Evolutionary conservation across 2,113 vertebrate genomes (phyloP), one percentile per base, ranked within the genome.

Genomic region (Zingel zingel): DNA sequence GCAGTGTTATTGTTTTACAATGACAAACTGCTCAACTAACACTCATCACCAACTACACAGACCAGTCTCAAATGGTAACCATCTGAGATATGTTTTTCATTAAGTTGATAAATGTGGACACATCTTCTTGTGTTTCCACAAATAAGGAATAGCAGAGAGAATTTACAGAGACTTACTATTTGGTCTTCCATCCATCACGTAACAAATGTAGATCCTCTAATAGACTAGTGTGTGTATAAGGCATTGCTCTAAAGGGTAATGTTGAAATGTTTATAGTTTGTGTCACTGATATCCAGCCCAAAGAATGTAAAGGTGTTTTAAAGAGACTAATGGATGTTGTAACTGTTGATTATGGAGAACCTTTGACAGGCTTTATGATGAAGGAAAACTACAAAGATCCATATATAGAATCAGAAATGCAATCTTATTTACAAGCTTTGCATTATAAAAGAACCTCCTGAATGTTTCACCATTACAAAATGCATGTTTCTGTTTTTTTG

Each of bases 251-350:
- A 54, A 87, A 78, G 77, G 64, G 45, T 82, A 61, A 74, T 83
- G 77, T 64, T 87, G 74, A 89, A 75, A 82, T 92, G 86, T 88
- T 82, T 62, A 47, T 89, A 79, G 76, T 81, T 83, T 89, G 79
- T 83, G 88, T 90, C 91, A 93, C 91, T 93, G 88, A 93, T 89
- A 90, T 85, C 89, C 87, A 93, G 92, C 90, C 93, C 94, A 93
- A 94, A 94, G 94, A 94, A 93, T 94, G 94, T 93, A 94, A 92
- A 86, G 88, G 91, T 88, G 84, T 88, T 87, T 77, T 71, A 84
- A 89, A 91, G 81, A 92, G 90, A 92, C 90, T n/a, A 83, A 89
- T 91, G 88, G 92, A 93, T 91, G 93, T 94, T 93, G 84, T 92
- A 82, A 83, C 81, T 81, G 77, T 87, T 83, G 68, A 77, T 84